Conservation (phyloP, 2,888 invertebrate genomes). For the Tenthredo livida region DNA sequence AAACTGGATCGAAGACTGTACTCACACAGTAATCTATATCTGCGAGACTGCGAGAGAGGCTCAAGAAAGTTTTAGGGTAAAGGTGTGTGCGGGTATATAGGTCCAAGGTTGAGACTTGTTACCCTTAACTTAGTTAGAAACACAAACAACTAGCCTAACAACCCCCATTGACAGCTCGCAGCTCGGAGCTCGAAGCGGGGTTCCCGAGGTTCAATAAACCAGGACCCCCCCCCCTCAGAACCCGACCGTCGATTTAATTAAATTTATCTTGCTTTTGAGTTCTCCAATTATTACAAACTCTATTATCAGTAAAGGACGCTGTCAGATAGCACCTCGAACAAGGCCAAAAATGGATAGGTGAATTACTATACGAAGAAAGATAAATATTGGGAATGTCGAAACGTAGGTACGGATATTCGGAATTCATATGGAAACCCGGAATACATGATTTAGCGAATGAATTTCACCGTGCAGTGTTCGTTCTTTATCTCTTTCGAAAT, state of each 20-base stretch:
- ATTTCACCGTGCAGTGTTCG: not conserved
- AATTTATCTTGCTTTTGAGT: slow-evolving; percentile 47
- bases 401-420: not conserved
- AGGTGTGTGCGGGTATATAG: slow-evolving; percentile 15
- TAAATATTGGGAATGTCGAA: not conserved
- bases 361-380: not conserved
- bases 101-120: slow-evolving; percentile 51
- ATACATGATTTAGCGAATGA: too few relatives aligned
- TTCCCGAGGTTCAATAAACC: slow-evolving; percentile 56
- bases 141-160: slow-evolving; percentile 65
- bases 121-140: slow-evolving; percentile 62
- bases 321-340: not conserved
- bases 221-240: not conserved
- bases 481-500: not conserved
- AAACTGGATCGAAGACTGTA: slow-evolving; percentile 19
- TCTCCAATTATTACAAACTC: slow-evolving; percentile 42
- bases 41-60: not conserved
- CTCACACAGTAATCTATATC: not conserved
- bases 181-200: slow-evolving; percentile 58
- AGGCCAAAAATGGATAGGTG: not conserved
- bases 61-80: slow-evolving; percentile 30
- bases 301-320: slow-evolving; percentile 18
- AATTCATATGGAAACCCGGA: not conserved
- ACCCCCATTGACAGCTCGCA: slow-evolving; percentile 62
- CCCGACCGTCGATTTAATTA: slow-evolving; percentile 35